phyloP scores from a whole-genome alignment of 2,797 vertebrate species.

The Buceros bicornis region DNA sequence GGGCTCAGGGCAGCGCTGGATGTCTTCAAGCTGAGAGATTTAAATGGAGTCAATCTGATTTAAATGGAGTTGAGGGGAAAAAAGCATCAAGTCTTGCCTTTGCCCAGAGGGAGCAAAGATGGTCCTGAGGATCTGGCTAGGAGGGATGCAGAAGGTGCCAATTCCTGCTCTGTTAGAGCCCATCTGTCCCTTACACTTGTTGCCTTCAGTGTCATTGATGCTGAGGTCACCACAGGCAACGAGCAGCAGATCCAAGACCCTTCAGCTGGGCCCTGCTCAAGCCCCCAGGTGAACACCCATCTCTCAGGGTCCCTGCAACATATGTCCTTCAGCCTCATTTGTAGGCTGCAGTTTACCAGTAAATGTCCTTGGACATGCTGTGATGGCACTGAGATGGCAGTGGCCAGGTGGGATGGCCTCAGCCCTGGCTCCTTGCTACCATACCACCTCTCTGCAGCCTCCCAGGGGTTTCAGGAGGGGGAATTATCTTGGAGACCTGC shows the following conservation, averaged over 20 bases:
- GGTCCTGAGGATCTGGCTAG: neutral
- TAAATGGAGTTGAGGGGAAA: fast-evolving
- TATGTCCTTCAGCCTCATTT: neutral
- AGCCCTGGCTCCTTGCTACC: neutral
- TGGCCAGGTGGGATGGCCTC: neutral
- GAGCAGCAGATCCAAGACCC: neutral
- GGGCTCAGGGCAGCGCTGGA: fast-evolving
- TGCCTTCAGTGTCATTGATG: neutral
- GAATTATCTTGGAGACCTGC: neutral
- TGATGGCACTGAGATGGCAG: neutral
- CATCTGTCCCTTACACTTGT: neutral
- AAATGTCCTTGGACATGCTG: neutral
- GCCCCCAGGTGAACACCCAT: neutral
- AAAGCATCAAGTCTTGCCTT: neutral
- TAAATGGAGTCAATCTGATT: neutral
- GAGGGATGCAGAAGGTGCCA: neutral
- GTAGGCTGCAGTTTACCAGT: neutral
- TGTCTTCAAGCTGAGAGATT: neutral
- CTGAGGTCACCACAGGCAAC: neutral
- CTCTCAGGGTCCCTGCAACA: neutral
- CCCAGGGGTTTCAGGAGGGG: neutral
- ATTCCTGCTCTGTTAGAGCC: neutral
- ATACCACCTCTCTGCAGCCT: neutral
- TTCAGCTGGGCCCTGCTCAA: neutral
- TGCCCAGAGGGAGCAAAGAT: neutral